Evolutionary conservation across 1,140 invertebrate species (phyloP).

Genomic region (Drosophila ironensis): DNA sequence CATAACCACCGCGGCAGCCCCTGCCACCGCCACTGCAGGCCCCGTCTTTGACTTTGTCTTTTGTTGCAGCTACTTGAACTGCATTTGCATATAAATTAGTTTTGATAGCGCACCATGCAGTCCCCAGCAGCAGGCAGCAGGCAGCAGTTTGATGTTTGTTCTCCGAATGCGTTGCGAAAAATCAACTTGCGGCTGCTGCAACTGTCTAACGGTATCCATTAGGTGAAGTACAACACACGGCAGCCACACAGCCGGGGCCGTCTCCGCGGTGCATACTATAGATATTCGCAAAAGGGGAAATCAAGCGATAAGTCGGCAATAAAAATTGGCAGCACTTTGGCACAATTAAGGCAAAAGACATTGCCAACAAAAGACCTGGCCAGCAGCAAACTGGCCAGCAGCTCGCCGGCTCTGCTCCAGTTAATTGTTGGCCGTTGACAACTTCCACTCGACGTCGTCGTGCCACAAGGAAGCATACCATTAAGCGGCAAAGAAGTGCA

Average conservation of each 20-base stretch:
- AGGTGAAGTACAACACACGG: conserved; percentile 63
- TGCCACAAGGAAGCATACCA: conserved; percentile 35
- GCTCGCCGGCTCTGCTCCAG: conserved; percentile 50
- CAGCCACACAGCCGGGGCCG: neutral
- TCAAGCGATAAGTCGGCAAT: conserved; percentile 77
- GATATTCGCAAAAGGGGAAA: conserved; percentile 23
- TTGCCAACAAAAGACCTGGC: conserved; percentile 61
- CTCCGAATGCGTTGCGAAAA: conserved; percentile 67
- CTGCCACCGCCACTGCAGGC: conserved; percentile 9
- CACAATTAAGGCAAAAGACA: conserved; percentile 54
- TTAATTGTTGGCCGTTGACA: conserved; percentile 78
- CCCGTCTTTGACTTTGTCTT: conserved; percentile 48
- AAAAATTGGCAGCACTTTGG: conserved; percentile 78
- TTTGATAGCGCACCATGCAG: conserved; percentile 61
- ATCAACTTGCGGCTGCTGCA: conserved; percentile 37
- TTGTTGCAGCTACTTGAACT: conserved; percentile 74
- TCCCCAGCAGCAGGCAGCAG: conserved; percentile 21
- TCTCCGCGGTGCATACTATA: neutral
- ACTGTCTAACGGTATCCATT: conserved; percentile 72
- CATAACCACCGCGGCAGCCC: neutral
- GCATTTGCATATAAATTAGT: conserved; percentile 80
- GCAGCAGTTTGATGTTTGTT: conserved; percentile 70
- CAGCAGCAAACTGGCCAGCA: conserved; percentile 35
- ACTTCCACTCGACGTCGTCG: conserved; percentile 51
- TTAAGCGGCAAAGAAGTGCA: conserved; percentile 63